Evolutionary conservation across 2,797 vertebrate genomes (phyloP).

Genomic region (Carapus acus): DNA sequence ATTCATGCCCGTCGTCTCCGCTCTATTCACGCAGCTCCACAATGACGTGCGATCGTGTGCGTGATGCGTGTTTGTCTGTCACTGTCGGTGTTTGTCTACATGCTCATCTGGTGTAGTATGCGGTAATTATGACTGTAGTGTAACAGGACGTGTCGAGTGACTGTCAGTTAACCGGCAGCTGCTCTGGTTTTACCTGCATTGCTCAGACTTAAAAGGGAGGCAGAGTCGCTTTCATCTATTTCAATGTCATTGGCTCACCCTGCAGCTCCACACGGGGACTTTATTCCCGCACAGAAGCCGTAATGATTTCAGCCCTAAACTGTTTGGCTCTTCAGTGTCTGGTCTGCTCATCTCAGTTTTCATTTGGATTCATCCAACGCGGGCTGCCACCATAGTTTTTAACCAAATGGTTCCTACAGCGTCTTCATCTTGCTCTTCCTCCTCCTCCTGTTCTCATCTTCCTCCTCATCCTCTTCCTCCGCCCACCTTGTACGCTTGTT

Average conservation of each 20-base stretch:
- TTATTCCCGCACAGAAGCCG: conserved; percentile 36
- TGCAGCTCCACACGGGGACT: conserved; percentile 46
- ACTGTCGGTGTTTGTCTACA: neutral
- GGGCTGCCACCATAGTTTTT: conserved; percentile 26
- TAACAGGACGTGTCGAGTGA: conserved; percentile 15
- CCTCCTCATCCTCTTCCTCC: conserved; percentile 12
- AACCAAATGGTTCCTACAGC: conserved; percentile 29
- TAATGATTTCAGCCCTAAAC: conserved; percentile 38
- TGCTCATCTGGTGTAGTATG: neutral
- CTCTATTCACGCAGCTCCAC: conserved; percentile 17
- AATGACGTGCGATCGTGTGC: conserved; percentile 3
- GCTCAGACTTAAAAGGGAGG: conserved; percentile 19
- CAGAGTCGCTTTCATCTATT: conserved; percentile 33
- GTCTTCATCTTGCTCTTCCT: conserved; percentile 1
- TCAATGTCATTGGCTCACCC: conserved; percentile 38
- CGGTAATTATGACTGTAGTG: conserved; percentile 18
- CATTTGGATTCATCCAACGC: conserved; percentile 41
- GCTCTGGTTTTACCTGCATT: conserved; percentile 47
- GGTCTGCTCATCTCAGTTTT: conserved; percentile 39
- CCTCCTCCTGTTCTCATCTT: conserved; percentile 13
- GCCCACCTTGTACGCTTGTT: conserved; percentile 17
- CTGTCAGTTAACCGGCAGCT: conserved; percentile 22
- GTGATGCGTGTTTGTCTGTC: neutral
- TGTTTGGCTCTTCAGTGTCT: conserved; percentile 41
- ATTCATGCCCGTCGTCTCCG: conserved; percentile 36